These are phyloP conservation scores for Holothuria glaberrima DNA, from an alignment of 35 echinoderm and acorn worm genomes.

Conservation along the genomic window DNA sequence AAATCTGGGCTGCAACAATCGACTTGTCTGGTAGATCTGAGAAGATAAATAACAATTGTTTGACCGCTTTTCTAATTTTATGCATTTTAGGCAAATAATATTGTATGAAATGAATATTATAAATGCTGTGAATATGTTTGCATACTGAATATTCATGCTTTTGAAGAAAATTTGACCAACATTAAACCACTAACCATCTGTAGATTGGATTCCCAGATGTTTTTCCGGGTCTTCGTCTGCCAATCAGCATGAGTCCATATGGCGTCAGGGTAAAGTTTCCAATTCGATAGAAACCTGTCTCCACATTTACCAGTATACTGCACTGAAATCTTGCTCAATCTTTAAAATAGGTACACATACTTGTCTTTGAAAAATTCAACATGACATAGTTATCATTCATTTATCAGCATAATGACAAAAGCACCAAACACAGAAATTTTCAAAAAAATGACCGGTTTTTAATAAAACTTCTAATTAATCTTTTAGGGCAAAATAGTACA, in stretches of 20 bases:
- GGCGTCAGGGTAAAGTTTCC: neutral
- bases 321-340: constrained; percentile 32
- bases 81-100: too few species aligned
- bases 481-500: neutral
- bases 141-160: too few species aligned
- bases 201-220: neutral
- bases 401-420: constrained; percentile 19
- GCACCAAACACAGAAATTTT: neutral
- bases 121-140: too few species aligned
- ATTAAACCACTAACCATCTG: constrained; percentile 15
- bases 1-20: too few species aligned
- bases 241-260: neutral
- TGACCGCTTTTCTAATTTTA: too few species aligned
- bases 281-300: neutral
- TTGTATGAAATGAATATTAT: too few species aligned
- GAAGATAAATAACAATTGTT: too few species aligned
- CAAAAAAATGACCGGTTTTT: neutral
- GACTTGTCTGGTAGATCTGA: too few species aligned
- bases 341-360: neutral
- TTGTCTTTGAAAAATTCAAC: neutral
- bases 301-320: neutral
- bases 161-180: too few species aligned
- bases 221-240: constrained; percentile 15
- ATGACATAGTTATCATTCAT: constrained; percentile 1
- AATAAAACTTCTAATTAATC: neutral